Conservation (phyloP, 92 coral and sea anemone species). For the Epizoanthus rinbou region DNA sequence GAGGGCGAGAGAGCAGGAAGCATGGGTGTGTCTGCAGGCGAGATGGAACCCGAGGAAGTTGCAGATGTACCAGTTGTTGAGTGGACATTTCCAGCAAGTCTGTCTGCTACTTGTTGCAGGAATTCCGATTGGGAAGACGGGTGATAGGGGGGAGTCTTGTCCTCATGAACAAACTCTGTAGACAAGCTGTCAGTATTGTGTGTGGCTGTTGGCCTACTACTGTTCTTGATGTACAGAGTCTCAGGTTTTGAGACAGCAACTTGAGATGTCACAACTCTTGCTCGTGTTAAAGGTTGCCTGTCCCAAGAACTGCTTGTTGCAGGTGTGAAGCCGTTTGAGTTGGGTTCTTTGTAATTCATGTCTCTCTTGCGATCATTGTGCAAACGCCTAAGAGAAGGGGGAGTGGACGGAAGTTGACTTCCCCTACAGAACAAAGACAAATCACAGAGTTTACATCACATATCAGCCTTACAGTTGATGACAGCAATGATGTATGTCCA, state of each 20-base stretch:
- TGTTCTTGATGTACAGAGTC: slow-evolving; percentile 1
- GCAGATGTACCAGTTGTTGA: slow-evolving; percentile 70
- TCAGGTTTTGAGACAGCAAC: slow-evolving; percentile 35
- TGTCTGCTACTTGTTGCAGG: slow-evolving; percentile 82
- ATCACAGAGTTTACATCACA: no score
- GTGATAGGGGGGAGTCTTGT: slow-evolving; percentile 54
- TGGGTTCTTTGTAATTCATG: background rate
- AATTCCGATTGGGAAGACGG: slow-evolving; percentile 74
- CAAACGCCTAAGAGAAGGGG: slow-evolving; percentile 67
- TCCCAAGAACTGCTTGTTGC: slow-evolving; percentile 16
- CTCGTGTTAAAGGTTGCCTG: background rate
- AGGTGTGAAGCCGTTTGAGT: background rate
- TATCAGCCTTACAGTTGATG: no score
- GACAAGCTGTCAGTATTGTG: background rate
- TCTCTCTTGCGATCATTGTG: slow-evolving; percentile 20
- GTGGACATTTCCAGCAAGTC: slow-evolving; percentile 61
- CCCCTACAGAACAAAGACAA: slow-evolving; percentile 21
- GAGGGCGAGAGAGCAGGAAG: slow-evolving; percentile 93
- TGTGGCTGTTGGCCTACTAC: background rate
- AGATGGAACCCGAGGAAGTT: slow-evolving; percentile 72
- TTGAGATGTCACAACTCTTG: slow-evolving; percentile 23
- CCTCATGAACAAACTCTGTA: slow-evolving; percentile 24
- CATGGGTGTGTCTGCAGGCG: slow-evolving; percentile 95
- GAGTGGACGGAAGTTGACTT: slow-evolving; percentile 55
- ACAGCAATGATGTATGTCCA: no score